Base-by-base conservation (phyloP, 2,113 vertebrate genomes). In the Ariopsis seemanni region DNA sequence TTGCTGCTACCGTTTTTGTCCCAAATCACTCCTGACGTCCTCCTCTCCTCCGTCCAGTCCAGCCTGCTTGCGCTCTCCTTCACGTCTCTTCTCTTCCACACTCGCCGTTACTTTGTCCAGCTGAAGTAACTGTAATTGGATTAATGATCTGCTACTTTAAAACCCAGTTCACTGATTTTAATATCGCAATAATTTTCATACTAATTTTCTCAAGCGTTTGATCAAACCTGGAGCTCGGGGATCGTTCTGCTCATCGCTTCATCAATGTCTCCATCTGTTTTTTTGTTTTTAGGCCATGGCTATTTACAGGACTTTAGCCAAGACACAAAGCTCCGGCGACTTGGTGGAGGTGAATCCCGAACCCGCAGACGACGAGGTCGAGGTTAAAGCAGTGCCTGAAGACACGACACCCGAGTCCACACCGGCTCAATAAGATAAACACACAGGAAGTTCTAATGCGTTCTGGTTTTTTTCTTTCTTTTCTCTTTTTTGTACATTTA, bases 221-320 rank as follows among this genome's bases (percentile, higher is more conserved):
- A n/a, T 65, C 25, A 65, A 65, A 69, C 67, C 65, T 11, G 1
- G 67, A 34, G 9, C 0, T 25, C 20, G n/a, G 74, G 11, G 71
- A 20, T 48, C 4, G 34, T 1, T 53, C 42, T 42, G 42, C 42
- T 42, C 42, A 4, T 42, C 42, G 42, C 42, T 42, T 42, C 3
- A 0, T 42, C 42, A 42, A 4, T 4, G 42, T 42, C 2, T 81
- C 52, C 22, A 18, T 69, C 14, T 67, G 22, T 52, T 7, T 52
- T 52, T 50, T 75, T 48, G 0, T 75, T 22, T 69, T 85, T 83
- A 95, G 95, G 95, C 95, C 7, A 95, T 95, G 95, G 87, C 86
- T 25, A 94, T 95, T 87, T 95, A 95, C 55, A 85, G 93, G 30
- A 91, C 58, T 30, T 85, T 95, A 90, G 83, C 91, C 8, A 94